Base-by-base conservation (phyloP, 1,140 invertebrate species). In the Sycobia sp. region DNA sequence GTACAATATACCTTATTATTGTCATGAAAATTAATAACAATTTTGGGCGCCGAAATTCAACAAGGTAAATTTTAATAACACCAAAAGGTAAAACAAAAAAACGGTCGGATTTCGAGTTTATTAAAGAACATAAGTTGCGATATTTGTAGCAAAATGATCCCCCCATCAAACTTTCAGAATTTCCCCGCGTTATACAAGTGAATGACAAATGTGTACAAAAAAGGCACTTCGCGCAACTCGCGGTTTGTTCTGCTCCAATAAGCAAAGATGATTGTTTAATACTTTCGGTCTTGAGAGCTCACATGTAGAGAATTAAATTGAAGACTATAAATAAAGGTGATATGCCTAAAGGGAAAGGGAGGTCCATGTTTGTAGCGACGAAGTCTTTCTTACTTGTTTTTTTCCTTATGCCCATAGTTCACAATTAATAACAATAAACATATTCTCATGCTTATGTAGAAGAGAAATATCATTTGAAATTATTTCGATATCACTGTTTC, bases 201-300 rank as follows among this genome's bases (percentile, higher is more conserved):
- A 56, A 56, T 50, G 46, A 55, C 43, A 14, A 39, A 36, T 49
- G 54, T 57, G 22, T 65, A 60, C 58, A 67, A 70, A 71, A n/a
- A 69, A 71, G 67, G 67, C 69, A 71, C 69, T 69, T 69, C 69
- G 67, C 67, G 65, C 62, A 65, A 62, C 61, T 70, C 62, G 62
- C 62, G 43, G 41, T 62, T 54, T 62, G 32, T 27, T 53, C 25
- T 44, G 20, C 22, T 53, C 53, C 36, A 61, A 61, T 23, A 44
- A 61, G 39, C 25, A 39, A 53, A 38, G 41, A 62, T 55, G 60
- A 62, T 55, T 62, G 51, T 62, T 49, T 43, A 39, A 55, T 62
- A 49, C 41, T 62, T 62, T 62, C 60, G 16, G 44, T 34, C 60
- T 23, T 22, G 46, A 38, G 22, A 51, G 41, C 51, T 62, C 22